These are phyloP conservation scores for Ailurus styani DNA, from an alignment of 2,113 vertebrate genomes.

Conservation along the genomic window DNA sequence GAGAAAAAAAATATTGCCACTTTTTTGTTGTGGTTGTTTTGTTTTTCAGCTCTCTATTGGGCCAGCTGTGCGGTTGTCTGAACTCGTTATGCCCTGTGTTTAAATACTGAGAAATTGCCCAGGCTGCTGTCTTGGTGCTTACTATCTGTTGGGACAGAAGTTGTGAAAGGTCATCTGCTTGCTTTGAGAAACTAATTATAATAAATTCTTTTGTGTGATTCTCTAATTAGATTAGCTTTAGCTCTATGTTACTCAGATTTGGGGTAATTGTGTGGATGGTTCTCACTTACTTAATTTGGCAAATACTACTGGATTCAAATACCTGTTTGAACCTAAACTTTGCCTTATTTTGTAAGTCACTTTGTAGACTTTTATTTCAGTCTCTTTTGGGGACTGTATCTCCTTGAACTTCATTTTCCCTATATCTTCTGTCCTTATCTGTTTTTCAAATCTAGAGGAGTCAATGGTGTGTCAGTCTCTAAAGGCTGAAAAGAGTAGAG, in stretches of 20 bases:
- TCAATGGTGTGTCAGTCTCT: neutral
- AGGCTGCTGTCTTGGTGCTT: conserved; percentile 43
- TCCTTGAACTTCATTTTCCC: neutral
- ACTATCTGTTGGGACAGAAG: conserved; percentile 32
- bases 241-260: conserved; percentile 38
- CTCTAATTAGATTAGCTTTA: conserved; percentile 53
- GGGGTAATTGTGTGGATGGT: conserved; percentile 26
- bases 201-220: conserved; percentile 57
- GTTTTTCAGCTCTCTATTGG: neutral
- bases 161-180: conserved; percentile 69
- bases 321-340: neutral
- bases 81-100: neutral
- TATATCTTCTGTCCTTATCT: neutral
- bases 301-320: conserved; percentile 53
- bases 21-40: neutral
- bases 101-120: neutral
- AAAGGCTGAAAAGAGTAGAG: neutral
- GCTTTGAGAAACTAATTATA: conserved; percentile 62
- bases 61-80: neutral
- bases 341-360: conserved; percentile 9
- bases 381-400: neutral
- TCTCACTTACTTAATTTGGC: conserved; percentile 63
- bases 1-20: neutral
- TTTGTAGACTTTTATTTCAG: neutral
- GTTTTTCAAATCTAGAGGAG: neutral